phyloP scores from a whole-genome alignment of 2,888 invertebrate species.

The Drosophila heteroneura region DNA sequence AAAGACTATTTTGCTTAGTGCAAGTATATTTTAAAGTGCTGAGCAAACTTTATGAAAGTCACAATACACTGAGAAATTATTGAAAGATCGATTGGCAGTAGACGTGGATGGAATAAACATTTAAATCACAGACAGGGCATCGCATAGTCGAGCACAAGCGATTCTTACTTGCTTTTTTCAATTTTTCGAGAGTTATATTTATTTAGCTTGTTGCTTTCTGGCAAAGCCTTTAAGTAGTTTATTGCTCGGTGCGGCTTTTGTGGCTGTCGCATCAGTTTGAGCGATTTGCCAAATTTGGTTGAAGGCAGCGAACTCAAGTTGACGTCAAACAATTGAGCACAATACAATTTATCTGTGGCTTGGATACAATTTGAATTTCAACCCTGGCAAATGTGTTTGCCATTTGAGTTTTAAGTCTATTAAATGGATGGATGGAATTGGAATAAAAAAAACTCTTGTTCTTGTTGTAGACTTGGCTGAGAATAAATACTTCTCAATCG shows the following conservation, averaged over 20 bases:
- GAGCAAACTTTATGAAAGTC: background rate
- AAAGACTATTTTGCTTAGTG: background rate
- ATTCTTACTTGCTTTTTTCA: constrained; percentile 22
- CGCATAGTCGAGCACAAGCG: background rate
- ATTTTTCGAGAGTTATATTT: constrained; percentile 62
- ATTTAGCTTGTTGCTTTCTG: constrained; percentile 65
- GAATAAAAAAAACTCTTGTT: background rate
- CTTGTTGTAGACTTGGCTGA: background rate
- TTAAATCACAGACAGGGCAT: constrained; percentile 11
- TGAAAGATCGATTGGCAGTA: background rate
- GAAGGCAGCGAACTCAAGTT: constrained; percentile 35
- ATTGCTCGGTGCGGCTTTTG: constrained; percentile 42
- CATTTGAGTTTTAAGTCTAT: constrained; percentile 20
- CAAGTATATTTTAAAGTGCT: background rate
- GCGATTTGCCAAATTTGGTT: constrained; percentile 48
- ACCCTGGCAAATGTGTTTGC: constrained; percentile 6
- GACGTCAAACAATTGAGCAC: constrained; percentile 42
- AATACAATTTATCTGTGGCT: constrained; percentile 48
- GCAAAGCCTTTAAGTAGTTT: constrained; percentile 56
- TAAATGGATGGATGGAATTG: constrained; percentile 9
- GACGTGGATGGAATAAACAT: background rate
- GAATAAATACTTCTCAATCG: background rate
- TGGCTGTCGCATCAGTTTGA: constrained; percentile 47
- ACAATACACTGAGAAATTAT: background rate
- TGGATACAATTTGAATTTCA: constrained; percentile 24